Conservation (phyloP, 1,140 invertebrate genomes). For the Platyscapa corneri region DNA sequence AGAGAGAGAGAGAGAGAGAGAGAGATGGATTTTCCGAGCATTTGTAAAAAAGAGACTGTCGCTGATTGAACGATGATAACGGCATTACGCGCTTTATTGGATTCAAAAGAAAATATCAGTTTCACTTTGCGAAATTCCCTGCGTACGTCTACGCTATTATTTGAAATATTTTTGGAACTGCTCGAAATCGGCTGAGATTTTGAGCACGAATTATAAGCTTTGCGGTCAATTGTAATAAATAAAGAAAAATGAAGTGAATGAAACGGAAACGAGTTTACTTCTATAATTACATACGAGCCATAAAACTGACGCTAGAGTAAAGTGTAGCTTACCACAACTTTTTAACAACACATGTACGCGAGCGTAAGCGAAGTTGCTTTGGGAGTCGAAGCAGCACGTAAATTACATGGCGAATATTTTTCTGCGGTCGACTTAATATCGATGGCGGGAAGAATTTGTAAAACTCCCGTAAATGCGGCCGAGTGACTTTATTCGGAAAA, state of each 20-base stretch:
- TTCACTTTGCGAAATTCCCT: not conserved
- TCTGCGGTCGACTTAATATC: not conserved
- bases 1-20: no score
- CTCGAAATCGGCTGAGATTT: not conserved
- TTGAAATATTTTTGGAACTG: not conserved
- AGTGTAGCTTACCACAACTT: slow-evolving; percentile 11
- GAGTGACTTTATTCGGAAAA: not conserved
- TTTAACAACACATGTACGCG: not conserved
- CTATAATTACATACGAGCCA: slow-evolving; percentile 3
- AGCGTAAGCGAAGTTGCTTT: not conserved
- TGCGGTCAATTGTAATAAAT: not conserved
- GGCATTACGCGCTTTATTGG: not conserved
- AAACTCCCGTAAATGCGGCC: no score
- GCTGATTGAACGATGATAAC: no score
- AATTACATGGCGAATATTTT: not conserved
- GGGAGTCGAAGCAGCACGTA: not conserved
- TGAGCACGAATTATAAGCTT: not conserved
- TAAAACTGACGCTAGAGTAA: slow-evolving; percentile 4
- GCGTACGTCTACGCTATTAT: not conserved
- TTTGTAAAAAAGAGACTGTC: no score
- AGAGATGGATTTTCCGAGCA: not conserved
- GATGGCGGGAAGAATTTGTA: no score
- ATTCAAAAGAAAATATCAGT: not conserved
- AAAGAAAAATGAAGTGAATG: not conserved
- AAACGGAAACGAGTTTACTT: slow-evolving; percentile 16